phyloP scores from a whole-genome alignment of 2,797 vertebrate genomes.

The Hydrophis major region DNA sequence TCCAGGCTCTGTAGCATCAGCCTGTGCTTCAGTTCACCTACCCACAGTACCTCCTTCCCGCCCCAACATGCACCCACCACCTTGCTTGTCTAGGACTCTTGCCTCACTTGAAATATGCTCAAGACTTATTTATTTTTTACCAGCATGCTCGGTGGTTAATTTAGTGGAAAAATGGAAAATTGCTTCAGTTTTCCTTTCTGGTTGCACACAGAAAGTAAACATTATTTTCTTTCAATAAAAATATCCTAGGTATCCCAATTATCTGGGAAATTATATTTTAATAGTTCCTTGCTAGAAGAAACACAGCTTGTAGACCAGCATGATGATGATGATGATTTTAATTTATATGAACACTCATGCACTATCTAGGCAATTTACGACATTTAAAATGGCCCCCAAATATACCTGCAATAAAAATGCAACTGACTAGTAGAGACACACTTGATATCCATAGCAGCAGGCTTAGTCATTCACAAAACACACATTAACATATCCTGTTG shows the following conservation, averaged over 20 bases:
- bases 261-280: background rate
- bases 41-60: background rate
- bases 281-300: background rate
- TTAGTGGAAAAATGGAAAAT: background rate
- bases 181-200: background rate
- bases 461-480: background rate
- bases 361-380: background rate
- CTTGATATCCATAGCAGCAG: background rate
- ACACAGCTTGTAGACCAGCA: background rate
- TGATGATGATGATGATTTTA: background rate
- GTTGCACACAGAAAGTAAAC: background rate
- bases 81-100: background rate
- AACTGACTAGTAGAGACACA: background rate
- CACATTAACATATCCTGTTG: background rate
- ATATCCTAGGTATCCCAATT: background rate
- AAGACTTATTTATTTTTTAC: background rate
- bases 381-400: background rate
- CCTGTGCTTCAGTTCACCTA: background rate
- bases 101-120: background rate
- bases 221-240: background rate
- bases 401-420: background rate
- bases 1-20: background rate
- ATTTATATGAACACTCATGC: background rate
- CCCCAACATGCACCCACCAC: background rate
- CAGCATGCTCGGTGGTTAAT: background rate